Evolutionary conservation across 35 echinoderm and acorn worm genomes (phyloP), one percentile per base, ranked within the genome.

Genomic region (Eucidaris tribuloides): DNA sequence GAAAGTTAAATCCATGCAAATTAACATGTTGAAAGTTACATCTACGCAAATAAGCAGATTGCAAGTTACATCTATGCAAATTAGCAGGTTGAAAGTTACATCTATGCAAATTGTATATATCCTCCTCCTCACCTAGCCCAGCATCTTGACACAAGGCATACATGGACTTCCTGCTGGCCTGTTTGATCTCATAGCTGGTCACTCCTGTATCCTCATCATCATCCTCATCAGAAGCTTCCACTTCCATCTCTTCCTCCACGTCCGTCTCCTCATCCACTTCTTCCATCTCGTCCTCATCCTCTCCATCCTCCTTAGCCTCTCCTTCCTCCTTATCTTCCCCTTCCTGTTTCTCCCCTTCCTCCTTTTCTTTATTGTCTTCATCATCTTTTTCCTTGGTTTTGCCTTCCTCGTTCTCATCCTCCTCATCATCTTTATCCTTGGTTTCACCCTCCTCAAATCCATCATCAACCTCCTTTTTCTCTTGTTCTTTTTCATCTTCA

Each of bases 141-240:
- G 95, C 95, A 68, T 98, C 82, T 38, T 89, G 81, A 35, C 95
- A 98, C 5, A 93, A 81, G 2, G 86, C 84, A 87, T 98, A 98
- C 86, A 93, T 89, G n/a, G 90, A 86, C 23, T 98, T 98, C 57
- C 95, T 89, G 23, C 82, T 82, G 32, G 95, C 90, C 35, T 98
- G 90, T 58, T 98, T 98, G 80, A 98, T 93, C 65, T 98, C 86
- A 30, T 93, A 71, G 32, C 90, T 98, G 23, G 90, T 93, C 3
- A 91, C 95, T 41, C 77, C 83, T 13, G 57, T 39, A 22, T 87
- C 88, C 20, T 89, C 71, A 1, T 84, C 82, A 37, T 91, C 78
- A 24, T 92, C 94, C 39, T 92, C 82, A n/a, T 82, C 89, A 2
- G 81, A 58, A 19, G 58, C 89, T 49, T 92, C 94, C 19, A 88